Conservation (phyloP, 2,113 vertebrate genomes). For the Tachysurus vachellii region DNA sequence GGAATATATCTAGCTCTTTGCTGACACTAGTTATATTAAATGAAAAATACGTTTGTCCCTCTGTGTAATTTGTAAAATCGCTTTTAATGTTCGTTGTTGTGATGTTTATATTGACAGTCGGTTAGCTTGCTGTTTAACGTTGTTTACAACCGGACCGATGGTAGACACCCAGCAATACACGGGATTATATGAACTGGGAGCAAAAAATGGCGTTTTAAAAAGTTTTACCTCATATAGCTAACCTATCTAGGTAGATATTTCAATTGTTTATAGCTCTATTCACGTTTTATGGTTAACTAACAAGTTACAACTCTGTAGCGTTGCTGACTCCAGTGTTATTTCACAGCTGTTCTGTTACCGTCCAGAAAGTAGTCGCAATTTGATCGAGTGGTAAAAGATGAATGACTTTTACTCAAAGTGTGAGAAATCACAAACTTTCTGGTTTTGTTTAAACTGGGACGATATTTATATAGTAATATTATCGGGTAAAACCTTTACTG, state of each 20-base stretch:
- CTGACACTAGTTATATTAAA: background rate
- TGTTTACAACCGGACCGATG: background rate
- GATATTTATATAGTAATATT: background rate
- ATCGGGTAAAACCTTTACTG: background rate
- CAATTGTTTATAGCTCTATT: too few species aligned
- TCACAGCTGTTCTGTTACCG: conserved; percentile 13
- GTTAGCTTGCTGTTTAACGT: background rate
- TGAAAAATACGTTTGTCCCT: background rate
- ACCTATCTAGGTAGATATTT: too few species aligned
- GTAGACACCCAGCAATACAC: too few species aligned
- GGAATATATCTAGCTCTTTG: background rate
- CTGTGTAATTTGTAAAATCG: background rate
- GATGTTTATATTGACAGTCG: background rate
- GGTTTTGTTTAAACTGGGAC: background rate
- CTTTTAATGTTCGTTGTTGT: background rate
- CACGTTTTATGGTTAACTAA: background rate
- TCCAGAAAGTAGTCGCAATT: background rate
- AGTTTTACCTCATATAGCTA: background rate
- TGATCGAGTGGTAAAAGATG: background rate
- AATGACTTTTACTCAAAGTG: background rate
- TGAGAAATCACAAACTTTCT: background rate
- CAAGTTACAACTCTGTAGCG: background rate
- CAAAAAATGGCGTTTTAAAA: background rate
- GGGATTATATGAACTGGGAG: background rate
- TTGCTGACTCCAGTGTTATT: background rate